These are phyloP conservation scores for Tipula lateralis DNA, from an alignment of 2,888 invertebrate genomes.

Conservation along the genomic window DNA sequence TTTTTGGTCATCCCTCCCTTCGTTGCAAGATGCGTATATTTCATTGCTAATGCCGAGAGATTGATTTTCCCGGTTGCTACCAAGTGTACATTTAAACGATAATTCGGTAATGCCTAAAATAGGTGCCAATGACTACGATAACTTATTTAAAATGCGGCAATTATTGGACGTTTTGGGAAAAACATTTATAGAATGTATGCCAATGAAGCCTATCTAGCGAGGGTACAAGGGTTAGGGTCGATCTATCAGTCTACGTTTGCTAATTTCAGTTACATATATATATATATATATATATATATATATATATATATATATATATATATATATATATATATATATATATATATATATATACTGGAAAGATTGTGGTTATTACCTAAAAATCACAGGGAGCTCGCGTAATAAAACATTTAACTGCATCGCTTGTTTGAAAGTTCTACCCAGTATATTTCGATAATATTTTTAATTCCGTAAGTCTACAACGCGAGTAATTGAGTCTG, in stretches of 20 bases:
- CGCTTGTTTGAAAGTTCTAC: background rate
- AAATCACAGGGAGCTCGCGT: background rate
- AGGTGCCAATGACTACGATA: background rate
- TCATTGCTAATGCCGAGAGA: background rate
- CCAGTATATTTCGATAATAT: background rate
- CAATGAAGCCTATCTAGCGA: too few relatives aligned
- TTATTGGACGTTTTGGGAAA: background rate
- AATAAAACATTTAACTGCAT: background rate
- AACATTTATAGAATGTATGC: too few relatives aligned
- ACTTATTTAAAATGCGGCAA: background rate
- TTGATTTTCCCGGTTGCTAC: background rate
- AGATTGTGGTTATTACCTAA: background rate
- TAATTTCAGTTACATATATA: too few relatives aligned
- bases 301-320: too few relatives aligned
- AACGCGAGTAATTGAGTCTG: too few relatives aligned
- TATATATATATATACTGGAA: too few relatives aligned
- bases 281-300: too few relatives aligned
- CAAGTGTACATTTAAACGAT: background rate
- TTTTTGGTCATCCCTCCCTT: background rate
- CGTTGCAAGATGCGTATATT: background rate
- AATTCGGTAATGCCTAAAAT: background rate
- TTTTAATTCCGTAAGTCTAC: too few relatives aligned
- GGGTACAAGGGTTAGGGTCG: too few relatives aligned
- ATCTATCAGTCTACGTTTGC: too few relatives aligned
- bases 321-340: too few relatives aligned